Base-by-base conservation (phyloP, 53 echinoderm and acorn worm species). In the Echinarachnius parma region DNA sequence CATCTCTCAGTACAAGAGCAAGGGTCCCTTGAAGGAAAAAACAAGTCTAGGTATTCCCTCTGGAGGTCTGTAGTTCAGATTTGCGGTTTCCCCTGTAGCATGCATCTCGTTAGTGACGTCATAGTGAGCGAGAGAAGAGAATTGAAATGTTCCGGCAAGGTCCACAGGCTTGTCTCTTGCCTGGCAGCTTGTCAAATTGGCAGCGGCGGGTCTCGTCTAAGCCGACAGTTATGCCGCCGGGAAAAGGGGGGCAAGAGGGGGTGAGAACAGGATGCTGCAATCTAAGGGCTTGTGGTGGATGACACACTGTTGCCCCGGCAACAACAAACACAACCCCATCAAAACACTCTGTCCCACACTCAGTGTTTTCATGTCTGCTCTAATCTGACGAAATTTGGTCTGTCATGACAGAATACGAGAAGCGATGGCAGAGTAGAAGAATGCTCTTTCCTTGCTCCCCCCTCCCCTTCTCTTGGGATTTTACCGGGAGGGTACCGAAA, bases 11-110 rank as follows among this genome's bases (percentile, higher is more conserved):
- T n/a, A n/a, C n/a, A n/a, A n/a, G n/a, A n/a, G n/a, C n/a, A n/a
- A n/a, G 34, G 39, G 55, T 28, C 27, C 11, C 5, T 35, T 55
- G 9, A 7, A 72, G 74, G 74, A 72, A 72, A 72, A 39, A 72
- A 72, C 55, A 57, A 72, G 74, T 72, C 74, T 72, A 72, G 74
- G 74, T 44, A 72, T 72, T 56, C 57, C 74, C 74, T 56, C 9
- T 1, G 74, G 53, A 66, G 9, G 28, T 26, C 29, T 46, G n/a
- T 47, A 25, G 18, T 29, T 45, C 53, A 33, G 31, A 33, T 52
- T 48, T 30, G 53, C 14, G 32, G 35, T 49, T 69, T 69, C 31
- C 33, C 32, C 20, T 21, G 52, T 23, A 52, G 25, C 49, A 30
- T 53, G 53, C 22, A n/a, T 49, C 69, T 30, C 31, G 21, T 28